Conservation (phyloP, 2,797 vertebrate genomes). For the Gallinago solitaria region DNA sequence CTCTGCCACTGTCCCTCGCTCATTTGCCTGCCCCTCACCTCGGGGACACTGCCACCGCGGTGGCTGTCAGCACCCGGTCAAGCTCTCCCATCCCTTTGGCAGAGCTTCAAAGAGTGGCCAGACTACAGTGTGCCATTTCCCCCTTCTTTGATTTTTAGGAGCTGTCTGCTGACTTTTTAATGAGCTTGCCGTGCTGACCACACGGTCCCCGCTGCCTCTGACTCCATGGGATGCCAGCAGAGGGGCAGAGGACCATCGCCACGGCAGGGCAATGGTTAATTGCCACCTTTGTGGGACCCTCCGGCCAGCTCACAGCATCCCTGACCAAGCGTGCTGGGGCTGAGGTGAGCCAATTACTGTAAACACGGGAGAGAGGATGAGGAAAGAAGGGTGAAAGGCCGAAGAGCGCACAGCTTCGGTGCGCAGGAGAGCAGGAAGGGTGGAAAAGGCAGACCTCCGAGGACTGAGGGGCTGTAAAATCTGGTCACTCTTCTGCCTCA, state of each 20-base stretch:
- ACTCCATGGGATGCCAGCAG: neutral
- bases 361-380: neutral
- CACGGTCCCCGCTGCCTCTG: neutral
- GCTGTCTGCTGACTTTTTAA: neutral
- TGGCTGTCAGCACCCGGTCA: neutral
- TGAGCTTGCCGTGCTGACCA: neutral
- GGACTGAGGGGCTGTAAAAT: neutral
- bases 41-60: rapidly evolving
- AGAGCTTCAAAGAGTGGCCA: neutral
- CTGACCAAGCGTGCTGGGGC: neutral
- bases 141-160: neutral
- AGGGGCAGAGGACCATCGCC: neutral
- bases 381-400: neutral
- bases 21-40: neutral
- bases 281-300: neutral
- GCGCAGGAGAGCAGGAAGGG: neutral
- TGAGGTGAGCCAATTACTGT: constrained; percentile 19
- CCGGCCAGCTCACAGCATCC: neutral
- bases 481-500: neutral
- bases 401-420: neutral
- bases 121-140: neutral
- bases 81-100: neutral
- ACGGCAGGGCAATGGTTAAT: neutral
- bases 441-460: neutral
- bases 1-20: neutral